Evolutionary conservation across 2,888 invertebrate species (phyloP).

Genomic region (Pyrgus malvae): DNA sequence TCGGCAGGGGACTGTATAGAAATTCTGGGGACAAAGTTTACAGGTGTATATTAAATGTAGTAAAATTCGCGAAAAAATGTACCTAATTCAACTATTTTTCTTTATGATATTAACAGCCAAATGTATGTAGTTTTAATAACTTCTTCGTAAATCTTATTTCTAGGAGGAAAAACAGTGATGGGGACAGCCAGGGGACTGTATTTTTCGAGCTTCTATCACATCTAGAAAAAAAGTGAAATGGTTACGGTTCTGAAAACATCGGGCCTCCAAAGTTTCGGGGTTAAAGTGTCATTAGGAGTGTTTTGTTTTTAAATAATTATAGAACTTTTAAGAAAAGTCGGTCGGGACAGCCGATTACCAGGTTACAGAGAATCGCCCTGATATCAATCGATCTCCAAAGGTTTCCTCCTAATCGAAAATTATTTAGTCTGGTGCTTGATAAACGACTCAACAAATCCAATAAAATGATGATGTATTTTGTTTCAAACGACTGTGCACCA

Average conservation of each 20-base stretch:
- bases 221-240: not conserved
- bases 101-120: slow-evolving; percentile 17
- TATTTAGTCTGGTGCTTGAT: too few species aligned
- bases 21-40: slow-evolving; percentile 28
- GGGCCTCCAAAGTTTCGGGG: not conserved
- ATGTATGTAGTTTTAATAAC: slow-evolving; percentile 18
- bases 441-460: too few species aligned
- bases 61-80: slow-evolving; percentile 19
- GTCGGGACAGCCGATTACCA: not conserved
- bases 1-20: slow-evolving; percentile 30
- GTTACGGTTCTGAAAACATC: not conserved
- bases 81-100: slow-evolving; percentile 24
- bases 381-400: too few species aligned
- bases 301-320: not conserved
- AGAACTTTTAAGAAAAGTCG: not conserved
- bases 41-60: slow-evolving; percentile 14
- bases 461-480: too few species aligned
- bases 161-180: not conserved
- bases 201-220: not conserved
- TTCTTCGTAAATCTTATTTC: slow-evolving; percentile 27
- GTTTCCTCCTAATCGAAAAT: too few species aligned
- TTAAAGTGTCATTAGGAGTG: not conserved
- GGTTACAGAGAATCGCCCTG: not conserved
- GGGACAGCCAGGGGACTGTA: not conserved
- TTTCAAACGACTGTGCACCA: too few species aligned